Evolutionary conservation across 2,888 invertebrate genomes (phyloP).

Genomic region (Serripes groenlandicus): DNA sequence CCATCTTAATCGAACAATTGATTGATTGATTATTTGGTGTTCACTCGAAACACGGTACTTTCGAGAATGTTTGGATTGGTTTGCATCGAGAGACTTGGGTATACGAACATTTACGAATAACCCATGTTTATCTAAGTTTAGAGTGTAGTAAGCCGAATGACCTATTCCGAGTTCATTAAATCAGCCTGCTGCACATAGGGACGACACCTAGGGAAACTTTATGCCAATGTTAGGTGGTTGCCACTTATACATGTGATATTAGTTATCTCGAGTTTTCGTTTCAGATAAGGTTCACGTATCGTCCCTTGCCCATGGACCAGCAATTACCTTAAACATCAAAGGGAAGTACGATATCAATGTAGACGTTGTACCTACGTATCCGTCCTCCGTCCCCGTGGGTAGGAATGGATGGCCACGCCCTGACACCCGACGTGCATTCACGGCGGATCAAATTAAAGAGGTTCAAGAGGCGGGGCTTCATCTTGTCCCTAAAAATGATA

Average conservation of each 20-base stretch:
- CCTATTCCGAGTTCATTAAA: too few relatives aligned
- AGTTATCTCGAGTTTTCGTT: too few relatives aligned
- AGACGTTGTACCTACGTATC: slow-evolving; percentile 33
- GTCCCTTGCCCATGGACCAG: slow-evolving; percentile 43
- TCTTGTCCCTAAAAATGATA: slow-evolving; percentile 51
- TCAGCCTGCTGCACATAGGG: too few relatives aligned
- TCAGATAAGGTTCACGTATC: slow-evolving; percentile 31
- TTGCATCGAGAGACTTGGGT: background rate
- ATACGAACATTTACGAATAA: background rate
- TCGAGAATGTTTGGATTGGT: too few relatives aligned
- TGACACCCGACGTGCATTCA: slow-evolving; percentile 37
- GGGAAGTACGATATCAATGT: slow-evolving; percentile 41
- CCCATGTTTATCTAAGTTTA: background rate
- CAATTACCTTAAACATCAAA: slow-evolving; percentile 41
- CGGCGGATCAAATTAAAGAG: slow-evolving; percentile 1
- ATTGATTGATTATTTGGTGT: too few relatives aligned
- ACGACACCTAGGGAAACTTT: too few relatives aligned
- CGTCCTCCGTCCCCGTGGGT: slow-evolving; percentile 25
- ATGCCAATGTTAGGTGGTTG: too few relatives aligned
- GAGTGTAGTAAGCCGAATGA: too few relatives aligned
- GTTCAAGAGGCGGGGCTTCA: slow-evolving; percentile 36
- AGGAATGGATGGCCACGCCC: slow-evolving; percentile 45
- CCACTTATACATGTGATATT: too few relatives aligned
- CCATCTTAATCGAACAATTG: too few relatives aligned
- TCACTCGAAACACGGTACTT: too few relatives aligned